Evolutionary conservation across 2,113 vertebrate genomes (phyloP).

Genomic region (Chlorodrepanis virens): DNA sequence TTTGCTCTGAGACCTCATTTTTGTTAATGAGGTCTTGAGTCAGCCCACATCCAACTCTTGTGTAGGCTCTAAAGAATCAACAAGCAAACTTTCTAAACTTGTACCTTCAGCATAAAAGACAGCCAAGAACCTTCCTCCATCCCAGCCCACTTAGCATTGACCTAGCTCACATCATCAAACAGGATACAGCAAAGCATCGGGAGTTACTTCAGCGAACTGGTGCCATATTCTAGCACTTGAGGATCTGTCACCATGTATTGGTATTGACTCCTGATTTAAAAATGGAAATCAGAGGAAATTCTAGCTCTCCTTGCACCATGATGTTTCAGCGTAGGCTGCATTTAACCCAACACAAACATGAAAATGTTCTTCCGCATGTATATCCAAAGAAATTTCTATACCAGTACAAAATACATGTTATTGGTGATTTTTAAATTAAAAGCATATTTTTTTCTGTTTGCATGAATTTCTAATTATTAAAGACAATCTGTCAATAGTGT

Average conservation of each 20-base stretch:
- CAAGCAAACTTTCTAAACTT: not conserved
- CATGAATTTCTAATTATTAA: not conserved
- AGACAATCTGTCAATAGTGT: not conserved
- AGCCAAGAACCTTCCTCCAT: not conserved
- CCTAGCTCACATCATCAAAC: not conserved
- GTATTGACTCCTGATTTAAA: not conserved
- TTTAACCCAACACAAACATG: not conserved
- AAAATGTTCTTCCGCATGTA: not conserved
- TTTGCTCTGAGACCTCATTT: not conserved
- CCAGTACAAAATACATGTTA: not conserved
- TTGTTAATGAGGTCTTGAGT: not conserved
- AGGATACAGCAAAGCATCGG: not conserved
- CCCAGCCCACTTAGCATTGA: not conserved
- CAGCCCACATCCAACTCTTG: not conserved
- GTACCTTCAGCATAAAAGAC: not conserved
- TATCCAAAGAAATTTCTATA: not conserved
- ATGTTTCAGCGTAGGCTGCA: not conserved
- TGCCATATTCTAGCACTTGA: not conserved
- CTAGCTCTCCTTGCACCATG: not conserved
- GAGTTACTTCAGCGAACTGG: not conserved
- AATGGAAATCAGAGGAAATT: not conserved
- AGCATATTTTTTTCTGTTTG: rapidly evolving
- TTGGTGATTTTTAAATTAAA: not conserved
- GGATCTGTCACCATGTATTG: not conserved
- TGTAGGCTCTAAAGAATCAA: not conserved